Base-by-base conservation (phyloP, 2,113 vertebrate species). In the Nansenia antarctica region DNA sequence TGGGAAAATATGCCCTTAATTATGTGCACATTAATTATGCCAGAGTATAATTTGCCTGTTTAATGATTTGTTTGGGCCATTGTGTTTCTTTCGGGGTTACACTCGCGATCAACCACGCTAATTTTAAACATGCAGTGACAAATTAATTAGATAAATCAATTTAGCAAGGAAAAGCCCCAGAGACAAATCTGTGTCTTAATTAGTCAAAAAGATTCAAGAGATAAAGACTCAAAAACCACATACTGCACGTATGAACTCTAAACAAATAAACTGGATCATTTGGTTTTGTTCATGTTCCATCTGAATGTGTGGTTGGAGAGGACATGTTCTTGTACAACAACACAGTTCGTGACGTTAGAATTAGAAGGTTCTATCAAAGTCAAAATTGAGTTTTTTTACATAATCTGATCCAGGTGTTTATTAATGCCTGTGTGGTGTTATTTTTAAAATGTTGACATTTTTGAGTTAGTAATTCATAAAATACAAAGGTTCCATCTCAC, bases 71-170 rank as follows among this genome's bases (percentile, higher is more conserved):
- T 88, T 83, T 72, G 74, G 90, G 71, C 84, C 82, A 89, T 92
- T 91, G 89, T 80, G 74, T 87, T 84, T 85, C 83, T 88, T 91
- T 90, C 67, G 24, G 55, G 66, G 52, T 60, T 54, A 55, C 31
- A 7, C 27, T 60, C 47, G 39, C 14, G 29, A 31, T 69, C 32
- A 66, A 64, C 78, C 62, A 57, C 64, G 77, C 70, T 67, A 49
- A 53, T 69, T 45, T 49, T 53, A 47, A 76, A 72, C 58, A 65
- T 62, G 65, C 39, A 31, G 42, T 92, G 87, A 90, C 83, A 90
- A 86, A 88, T 91, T 90, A 93, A 92, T 94, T 88, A 86, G 83
- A 91, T 80, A 86, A 89, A 88, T 91, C 82, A 84, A 85, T 89
- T 90, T 76, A 65, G 64, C 53, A 84, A 76, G 80, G 73, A 73